Evolutionary conservation across 2,797 vertebrate species (phyloP), one percentile per base, ranked within the genome.

Genomic region (Pangasius krempfi): DNA sequence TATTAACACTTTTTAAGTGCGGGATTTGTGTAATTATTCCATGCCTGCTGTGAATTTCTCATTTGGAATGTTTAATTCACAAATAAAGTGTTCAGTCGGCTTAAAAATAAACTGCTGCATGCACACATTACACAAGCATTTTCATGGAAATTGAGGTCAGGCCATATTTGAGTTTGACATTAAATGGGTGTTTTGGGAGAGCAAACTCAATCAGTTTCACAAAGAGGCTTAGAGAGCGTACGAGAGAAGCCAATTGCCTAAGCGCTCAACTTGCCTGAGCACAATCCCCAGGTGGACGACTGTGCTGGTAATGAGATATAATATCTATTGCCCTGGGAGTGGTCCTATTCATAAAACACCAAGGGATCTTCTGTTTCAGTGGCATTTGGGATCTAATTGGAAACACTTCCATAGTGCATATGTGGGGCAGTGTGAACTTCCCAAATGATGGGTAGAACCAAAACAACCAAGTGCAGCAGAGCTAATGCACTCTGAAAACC

Each of bases 261-360:
- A 96, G 94, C 94, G 94, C 93, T 93, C 92, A 92, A 92, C 92
- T 94, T 93, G 94, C 84, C 92, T 93, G 92, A 95, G 94, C 92
- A 91, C 91, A 94, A 94, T 95, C 94, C 93, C 90, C 95, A 94
- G 92, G 93, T 94, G 95, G 94, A 92, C 92, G 50, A 89, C 27
- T 87, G 91, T 92, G 93, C 94, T 93, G 91, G 94, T 96, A 95
- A 96, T 95, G 94, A 95, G 94, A 94, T 95, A 95, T 94, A 94
- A 95, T 95, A 95, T 93, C 92, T 92, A 92, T 90, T 89, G 88
- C 90, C 92, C 91, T 90, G 93, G 91, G 94, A 95, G 92, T 92
- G 89, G 92, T 87, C 93, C 93, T 90, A 93, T 94, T 95, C 94
- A 94, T 90, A 94, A 93, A 92, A 93, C 88, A 93, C 92, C 93